Evolutionary conservation across 2,888 invertebrate species (phyloP).

Genomic region (Plagodis pulveraria): DNA sequence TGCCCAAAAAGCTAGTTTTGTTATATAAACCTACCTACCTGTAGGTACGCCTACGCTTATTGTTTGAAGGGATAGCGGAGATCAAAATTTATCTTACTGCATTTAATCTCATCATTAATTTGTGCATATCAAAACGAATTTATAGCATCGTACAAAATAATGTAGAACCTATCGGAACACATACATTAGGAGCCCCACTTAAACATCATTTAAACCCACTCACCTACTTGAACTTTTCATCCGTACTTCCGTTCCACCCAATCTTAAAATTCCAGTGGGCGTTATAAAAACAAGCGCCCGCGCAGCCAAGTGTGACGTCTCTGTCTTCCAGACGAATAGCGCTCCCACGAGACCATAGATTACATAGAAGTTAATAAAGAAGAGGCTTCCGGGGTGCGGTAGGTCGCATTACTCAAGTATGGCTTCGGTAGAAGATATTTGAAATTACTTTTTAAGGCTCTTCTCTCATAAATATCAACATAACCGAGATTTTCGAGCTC

Average conservation of each 20-base stretch:
- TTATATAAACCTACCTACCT: too few relatives aligned
- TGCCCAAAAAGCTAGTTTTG: too few relatives aligned
- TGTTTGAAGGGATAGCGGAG: too few relatives aligned
- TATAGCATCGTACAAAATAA: not conserved
- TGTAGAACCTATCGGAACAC: not conserved
- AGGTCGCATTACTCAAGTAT: not conserved
- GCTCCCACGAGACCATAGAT: slow-evolving; percentile 54
- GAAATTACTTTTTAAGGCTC: too few relatives aligned
- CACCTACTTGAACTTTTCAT: slow-evolving; percentile 11
- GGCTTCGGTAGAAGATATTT: not conserved
- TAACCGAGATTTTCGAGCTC: too few relatives aligned
- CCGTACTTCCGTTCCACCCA: slow-evolving; percentile 12
- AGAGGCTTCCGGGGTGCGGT: slow-evolving; percentile 33
- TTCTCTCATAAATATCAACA: too few relatives aligned
- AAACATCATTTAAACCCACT: not conserved
- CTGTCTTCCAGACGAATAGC: slow-evolving; percentile 50
- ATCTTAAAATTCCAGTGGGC: slow-evolving; percentile 19
- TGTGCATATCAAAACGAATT: too few relatives aligned
- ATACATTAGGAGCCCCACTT: not conserved
- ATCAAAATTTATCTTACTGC: too few relatives aligned
- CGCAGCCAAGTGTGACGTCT: slow-evolving; percentile 45
- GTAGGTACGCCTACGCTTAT: too few relatives aligned
- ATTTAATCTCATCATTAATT: too few relatives aligned
- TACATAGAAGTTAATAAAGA: not conserved
- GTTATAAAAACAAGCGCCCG: slow-evolving; percentile 29